Base-by-base conservation (phyloP, 2,113 vertebrate genomes). In the Jaculus jaculus region DNA sequence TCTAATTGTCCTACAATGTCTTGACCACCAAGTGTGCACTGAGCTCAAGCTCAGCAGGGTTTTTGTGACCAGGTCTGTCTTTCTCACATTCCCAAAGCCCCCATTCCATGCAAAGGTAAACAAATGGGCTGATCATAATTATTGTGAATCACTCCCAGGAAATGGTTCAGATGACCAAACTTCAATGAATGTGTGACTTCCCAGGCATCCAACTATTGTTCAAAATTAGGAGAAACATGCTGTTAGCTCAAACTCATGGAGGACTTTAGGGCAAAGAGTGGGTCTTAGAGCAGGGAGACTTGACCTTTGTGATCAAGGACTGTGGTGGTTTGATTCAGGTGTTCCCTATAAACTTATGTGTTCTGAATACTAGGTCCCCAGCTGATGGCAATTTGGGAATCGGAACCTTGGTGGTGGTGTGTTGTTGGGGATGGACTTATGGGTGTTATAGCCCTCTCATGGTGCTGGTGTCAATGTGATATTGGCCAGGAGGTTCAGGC, bases 81-180 rank as follows among this genome's bases (percentile, higher is more conserved):
- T 93, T 51, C 73, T 58, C 6, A 63, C 17, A 21, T 87, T 94
- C 93, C 26, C 30, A 91, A 94, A 96, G 94, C 82, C 69, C 20
- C 54, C 47, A 51, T 63, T 37, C 39, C 77, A 84, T 51, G 20
- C 39, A 79, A 87, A 94, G 89, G 79, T 84, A 81, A 73, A 77
- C 32, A 10, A 3, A 61, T 82, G 24, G 73, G 54, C 12, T 77
- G 92, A 89, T 85, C 65, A 68, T 89, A 92, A 75, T 47, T 75
- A 30, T n/a, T 93, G 60, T 24, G 81, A 84, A 92, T 81, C 20
- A 13, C 24, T 95, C 95, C 87, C 84, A 93, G 93, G 77, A 28
- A 85, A 80, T 5, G 51, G 78, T 47, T 91, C 37, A 34, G 12
- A n/a, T 95, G 65, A 84, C 32, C 89, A 85, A 95, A 91, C 71